Evolutionary conservation across 1,140 invertebrate genomes (phyloP).

Genomic region (Camponotus floridanus): DNA sequence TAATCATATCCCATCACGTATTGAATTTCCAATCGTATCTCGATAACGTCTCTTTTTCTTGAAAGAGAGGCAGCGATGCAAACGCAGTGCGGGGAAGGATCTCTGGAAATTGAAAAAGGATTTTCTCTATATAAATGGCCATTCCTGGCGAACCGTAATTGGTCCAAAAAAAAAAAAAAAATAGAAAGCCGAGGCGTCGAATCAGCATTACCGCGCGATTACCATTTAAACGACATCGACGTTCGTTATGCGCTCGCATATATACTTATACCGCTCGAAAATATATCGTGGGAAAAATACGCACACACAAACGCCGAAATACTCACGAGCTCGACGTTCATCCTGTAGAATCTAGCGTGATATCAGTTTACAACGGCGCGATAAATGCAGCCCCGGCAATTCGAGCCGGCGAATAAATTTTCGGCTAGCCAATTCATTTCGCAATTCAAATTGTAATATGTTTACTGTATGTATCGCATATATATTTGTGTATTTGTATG

Average conservation of each 20-base stretch:
- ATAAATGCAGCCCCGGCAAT: constrained; percentile 68
- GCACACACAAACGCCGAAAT: constrained; percentile 43
- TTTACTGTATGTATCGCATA: constrained; percentile 58
- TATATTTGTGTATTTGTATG: constrained; percentile 65
- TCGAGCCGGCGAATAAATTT: constrained; percentile 71
- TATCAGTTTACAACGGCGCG: constrained; percentile 69
- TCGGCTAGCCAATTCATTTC: constrained; percentile 67
- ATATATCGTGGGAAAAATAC: constrained; percentile 60
- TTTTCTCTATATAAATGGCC: constrained; percentile 65
- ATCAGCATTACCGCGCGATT: constrained; percentile 74
- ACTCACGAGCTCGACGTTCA: constrained; percentile 54
- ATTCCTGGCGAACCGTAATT: constrained; percentile 58
- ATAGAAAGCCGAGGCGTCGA: constrained; percentile 52
- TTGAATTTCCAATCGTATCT: constrained; percentile 33
- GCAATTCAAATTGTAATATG: constrained; percentile 76
- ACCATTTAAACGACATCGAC: constrained; percentile 74
- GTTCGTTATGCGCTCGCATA: constrained; percentile 61
- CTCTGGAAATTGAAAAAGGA: constrained; percentile 69
- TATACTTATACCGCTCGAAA: constrained; percentile 32
- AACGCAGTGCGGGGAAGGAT: constrained; percentile 33
- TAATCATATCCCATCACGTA: constrained; percentile 12
- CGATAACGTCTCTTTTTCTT: constrained; percentile 34
- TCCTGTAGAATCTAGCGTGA: constrained; percentile 55
- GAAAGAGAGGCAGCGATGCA: not conserved
- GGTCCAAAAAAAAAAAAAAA: constrained; percentile 21